These are phyloP conservation scores for Eurosta solidaginis DNA, from an alignment of 1,140 invertebrate genomes.

Conservation along the genomic window DNA sequence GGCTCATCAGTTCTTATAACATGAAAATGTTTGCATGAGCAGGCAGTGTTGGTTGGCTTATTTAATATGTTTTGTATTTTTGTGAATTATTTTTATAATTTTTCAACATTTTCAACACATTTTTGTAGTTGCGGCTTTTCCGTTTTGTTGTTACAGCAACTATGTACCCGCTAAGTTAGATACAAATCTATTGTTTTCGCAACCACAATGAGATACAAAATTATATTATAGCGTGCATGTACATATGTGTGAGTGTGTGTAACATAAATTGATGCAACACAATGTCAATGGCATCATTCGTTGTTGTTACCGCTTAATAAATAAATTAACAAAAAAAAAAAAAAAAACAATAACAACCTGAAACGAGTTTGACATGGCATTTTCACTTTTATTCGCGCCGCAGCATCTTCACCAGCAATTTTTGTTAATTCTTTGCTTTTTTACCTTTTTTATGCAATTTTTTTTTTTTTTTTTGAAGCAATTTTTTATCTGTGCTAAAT, in stretches of 20 bases:
- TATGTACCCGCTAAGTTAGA: background rate
- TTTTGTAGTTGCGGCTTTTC: background rate
- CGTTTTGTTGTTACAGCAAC: no score
- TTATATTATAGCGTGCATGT: background rate
- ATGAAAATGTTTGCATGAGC: background rate
- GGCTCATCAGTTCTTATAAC: background rate
- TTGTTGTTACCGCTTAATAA: background rate
- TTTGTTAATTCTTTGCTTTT: background rate
- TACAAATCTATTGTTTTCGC: background rate
- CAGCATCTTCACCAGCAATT: background rate
- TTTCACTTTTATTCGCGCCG: background rate
- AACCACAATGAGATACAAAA: background rate
- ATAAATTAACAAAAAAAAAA: background rate
- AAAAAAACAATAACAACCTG: background rate
- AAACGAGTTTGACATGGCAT: background rate
- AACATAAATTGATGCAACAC: background rate
- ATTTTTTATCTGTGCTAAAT: no score
- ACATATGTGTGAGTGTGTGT: background rate
- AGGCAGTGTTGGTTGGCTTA: background rate
- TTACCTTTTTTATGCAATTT: background rate
- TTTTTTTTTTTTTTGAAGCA: no score
- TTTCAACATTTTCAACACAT: background rate
- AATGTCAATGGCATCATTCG: conserved; percentile 19
- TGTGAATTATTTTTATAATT: background rate
- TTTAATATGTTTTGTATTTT: background rate